Evolutionary conservation across 2,113 vertebrate species (phyloP), one percentile per base, ranked within the genome.

Genomic region (Petroica traversi): DNA sequence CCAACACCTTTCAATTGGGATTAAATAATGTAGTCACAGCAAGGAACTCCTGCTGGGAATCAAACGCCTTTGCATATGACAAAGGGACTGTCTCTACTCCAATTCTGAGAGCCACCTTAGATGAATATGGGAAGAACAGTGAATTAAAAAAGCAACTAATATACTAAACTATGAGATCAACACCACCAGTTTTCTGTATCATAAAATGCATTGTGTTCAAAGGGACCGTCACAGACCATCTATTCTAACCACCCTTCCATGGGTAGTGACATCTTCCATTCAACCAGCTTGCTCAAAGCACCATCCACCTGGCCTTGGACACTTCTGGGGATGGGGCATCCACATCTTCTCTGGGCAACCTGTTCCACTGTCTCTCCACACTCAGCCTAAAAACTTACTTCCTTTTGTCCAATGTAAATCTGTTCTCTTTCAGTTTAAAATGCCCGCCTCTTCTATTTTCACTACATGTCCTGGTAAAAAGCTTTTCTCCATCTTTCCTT

Each of bases 321-420:
- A 26, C 25, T 63, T 8, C 24, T 38, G 76, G 12, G 6, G 33
- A 68, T 9, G 31, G 8, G 11, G 9, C 22, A 79, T 14, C 43
- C 12, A n/a, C 6, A 36, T 5, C 22, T 20, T 61, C 33, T 34
- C 55, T 49, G 41, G 12, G 14, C 36, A 91, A 19, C 25, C 8
- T 51, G 11, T 74, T 23, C 36, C 52, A 62, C 1, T 4, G 5
- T 3, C 23, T 66, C 5, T 51, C 24, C 41, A 62, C 12, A 3
- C 6, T 16, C 31, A 49, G 5, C 0, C 1, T 48, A 28, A 81
- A 51, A 6, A 3, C 3, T 3, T 1, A 59, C 22, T 54, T 88
- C 28, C 3, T 20, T 17, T 22, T 8, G 1, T 52, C 55, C 5
- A 12, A 12, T 26, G 19, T 36, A 74, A 57, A 66, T 29, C 20